Conservation (phyloP, 2,888 invertebrate species). For the Heliconius sara region DNA sequence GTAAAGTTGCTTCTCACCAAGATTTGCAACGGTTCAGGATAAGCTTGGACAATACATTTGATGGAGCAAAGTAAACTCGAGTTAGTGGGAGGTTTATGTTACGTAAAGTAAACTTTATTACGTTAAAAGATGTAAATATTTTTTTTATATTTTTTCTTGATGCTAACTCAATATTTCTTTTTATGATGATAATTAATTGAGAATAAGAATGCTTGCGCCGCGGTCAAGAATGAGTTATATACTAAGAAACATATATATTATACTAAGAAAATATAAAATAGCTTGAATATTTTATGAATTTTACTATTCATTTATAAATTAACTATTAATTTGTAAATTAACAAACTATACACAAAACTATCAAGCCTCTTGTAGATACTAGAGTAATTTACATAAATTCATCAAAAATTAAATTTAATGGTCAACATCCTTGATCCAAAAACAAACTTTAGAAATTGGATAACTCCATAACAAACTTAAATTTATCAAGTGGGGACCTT, state of each 20-base stretch:
- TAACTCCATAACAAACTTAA: constrained; percentile 31
- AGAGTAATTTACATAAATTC: constrained; percentile 21
- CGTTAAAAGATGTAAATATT: background rate
- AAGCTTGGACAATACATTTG: constrained; percentile 11
- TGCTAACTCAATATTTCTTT: no score
- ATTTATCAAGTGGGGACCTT: constrained; percentile 16
- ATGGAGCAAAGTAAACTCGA: background rate
- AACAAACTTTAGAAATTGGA: constrained; percentile 39
- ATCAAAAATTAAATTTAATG: constrained; percentile 37
- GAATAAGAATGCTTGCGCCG: no score
- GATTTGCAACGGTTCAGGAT: background rate
- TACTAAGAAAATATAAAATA: background rate
- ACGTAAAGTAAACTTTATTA: background rate
- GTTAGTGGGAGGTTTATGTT: background rate
- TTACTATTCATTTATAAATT: background rate
- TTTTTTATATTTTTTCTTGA: background rate
- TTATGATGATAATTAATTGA: no score
- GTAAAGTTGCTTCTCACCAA: background rate
- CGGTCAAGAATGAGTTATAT: no score
- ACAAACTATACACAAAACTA: background rate
- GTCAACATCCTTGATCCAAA: constrained; percentile 34
- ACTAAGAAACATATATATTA: no score
- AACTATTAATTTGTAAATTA: background rate
- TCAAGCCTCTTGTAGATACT: background rate
- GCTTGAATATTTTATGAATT: background rate